Conservation (phyloP, 1,140 invertebrate species). For the Lethrus apterus region DNA sequence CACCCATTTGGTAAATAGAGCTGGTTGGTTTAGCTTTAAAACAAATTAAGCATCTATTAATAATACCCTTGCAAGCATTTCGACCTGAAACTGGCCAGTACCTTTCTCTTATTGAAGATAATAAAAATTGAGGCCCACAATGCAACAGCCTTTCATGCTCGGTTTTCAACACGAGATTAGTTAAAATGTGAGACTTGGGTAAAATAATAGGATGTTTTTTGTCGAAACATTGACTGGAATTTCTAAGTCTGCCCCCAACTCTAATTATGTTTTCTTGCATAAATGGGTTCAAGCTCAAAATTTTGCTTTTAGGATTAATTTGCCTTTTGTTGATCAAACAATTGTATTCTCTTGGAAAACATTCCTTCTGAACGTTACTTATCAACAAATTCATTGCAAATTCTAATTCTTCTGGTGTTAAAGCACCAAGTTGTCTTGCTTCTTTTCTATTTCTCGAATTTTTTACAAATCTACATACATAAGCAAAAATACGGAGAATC, state of each 20-base stretch:
- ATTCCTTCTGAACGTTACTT: background rate
- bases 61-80: no score
- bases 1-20: no score
- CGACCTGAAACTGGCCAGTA: background rate
- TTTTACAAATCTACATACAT: background rate
- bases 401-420: background rate
- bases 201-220: constrained; percentile 4
- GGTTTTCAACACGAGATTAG: background rate
- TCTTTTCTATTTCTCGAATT: background rate
- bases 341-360: background rate
- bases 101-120: constrained; percentile 2
- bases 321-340: background rate
- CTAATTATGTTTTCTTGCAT: background rate
- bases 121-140: background rate
- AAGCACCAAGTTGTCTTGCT: background rate
- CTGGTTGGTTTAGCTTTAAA: no score
- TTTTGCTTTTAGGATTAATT: background rate
- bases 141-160: background rate
- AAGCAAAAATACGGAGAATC: background rate
- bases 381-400: background rate
- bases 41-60: no score
- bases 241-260: background rate
- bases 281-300: background rate
- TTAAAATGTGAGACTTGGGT: background rate
- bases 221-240: no score